A percentile compares a stretch with the other conserved stretches of the same genome.
phyloP scores from a whole-genome alignment of 64 coral and sea anemone genomes.

The Platygyra sinensis region DNA sequence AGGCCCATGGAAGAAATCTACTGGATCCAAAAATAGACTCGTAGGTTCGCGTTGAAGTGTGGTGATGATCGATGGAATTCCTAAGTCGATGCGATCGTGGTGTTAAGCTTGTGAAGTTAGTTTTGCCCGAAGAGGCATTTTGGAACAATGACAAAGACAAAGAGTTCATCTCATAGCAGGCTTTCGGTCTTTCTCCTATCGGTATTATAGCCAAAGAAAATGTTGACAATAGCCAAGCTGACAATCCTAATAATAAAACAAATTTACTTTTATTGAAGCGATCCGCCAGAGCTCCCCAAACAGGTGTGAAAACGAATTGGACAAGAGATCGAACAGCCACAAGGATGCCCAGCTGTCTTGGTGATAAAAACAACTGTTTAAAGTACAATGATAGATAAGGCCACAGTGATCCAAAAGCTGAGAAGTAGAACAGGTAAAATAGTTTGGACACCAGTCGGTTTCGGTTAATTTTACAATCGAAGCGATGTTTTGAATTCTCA shows the following conservation, averaged over 20 bases:
- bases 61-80: not conserved
- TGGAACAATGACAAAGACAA: constrained; percentile 55
- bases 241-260: constrained; percentile 82
- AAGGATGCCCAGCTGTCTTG: constrained; percentile 94
- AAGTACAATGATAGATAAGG: constrained; percentile 96
- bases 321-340: constrained; percentile 86
- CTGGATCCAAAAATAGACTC: constrained; percentile 52
- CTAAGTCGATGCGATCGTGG: not conserved
- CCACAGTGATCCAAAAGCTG: constrained; percentile 94
- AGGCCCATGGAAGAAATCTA: constrained; percentile 72
- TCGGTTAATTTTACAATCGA: constrained; percentile 75
- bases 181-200: constrained; percentile 75
- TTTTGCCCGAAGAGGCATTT: not conserved
- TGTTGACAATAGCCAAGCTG: constrained; percentile 74
- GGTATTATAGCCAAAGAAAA: constrained; percentile 89
- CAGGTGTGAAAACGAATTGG: constrained; percentile 95
- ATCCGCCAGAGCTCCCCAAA: constrained; percentile 91
- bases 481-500: constrained; percentile 62
- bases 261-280: constrained; percentile 88
- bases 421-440: constrained; percentile 99
- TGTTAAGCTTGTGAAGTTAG: constrained; percentile 12
- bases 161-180: constrained; percentile 85
- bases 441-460: constrained; percentile 94
- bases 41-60: constrained; percentile 6
- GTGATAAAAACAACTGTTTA: constrained; percentile 97